Evolutionary conservation across 2,797 vertebrate species (phyloP).

Genomic region (Cyprinodon diabolis): DNA sequence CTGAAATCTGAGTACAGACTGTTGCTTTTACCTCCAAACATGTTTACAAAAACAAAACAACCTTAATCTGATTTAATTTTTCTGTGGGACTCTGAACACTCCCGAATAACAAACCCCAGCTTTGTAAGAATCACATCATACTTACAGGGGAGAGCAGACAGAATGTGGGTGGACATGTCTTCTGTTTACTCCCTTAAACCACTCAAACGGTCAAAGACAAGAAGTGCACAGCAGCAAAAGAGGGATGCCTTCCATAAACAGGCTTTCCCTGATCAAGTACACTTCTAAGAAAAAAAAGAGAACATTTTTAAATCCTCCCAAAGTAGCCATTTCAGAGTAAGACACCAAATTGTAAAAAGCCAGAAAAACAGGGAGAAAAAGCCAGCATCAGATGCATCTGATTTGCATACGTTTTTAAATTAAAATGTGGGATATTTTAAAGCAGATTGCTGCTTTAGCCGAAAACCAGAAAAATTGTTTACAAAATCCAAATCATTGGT

Average conservation of each 20-base stretch:
- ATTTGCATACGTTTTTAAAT: constrained; percentile 8
- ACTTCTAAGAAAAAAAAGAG: constrained; percentile 16
- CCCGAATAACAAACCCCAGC: constrained; percentile 27
- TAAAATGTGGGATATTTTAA: background rate
- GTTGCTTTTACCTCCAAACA: constrained; percentile 10
- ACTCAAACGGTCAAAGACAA: constrained; percentile 34
- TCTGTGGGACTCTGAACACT: background rate
- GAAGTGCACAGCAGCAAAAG: constrained; percentile 27
- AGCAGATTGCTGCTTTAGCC: constrained; percentile 2
- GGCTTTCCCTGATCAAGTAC: constrained; percentile 16
- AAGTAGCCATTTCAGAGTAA: background rate
- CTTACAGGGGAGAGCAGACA: constrained; percentile 65
- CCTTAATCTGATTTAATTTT: background rate
- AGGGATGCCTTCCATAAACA: constrained; percentile 28
- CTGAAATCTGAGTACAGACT: constrained; percentile 49
- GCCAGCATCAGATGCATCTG: background rate
- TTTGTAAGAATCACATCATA: constrained; percentile 40
- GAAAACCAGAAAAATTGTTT: constrained; percentile 12
- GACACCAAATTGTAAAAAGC: constrained; percentile 4
- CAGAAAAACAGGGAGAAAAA: background rate
- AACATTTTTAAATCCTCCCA: constrained; percentile 25
- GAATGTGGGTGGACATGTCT: constrained; percentile 68
- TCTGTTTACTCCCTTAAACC: constrained; percentile 39
- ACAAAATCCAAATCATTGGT: constrained; percentile 11
- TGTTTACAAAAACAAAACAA: background rate